A percentile compares a stretch with the other conserved stretches of the same genome.
Conservation (phyloP, 2,797 vertebrate species). For the Coregonus ussuriensis region DNA sequence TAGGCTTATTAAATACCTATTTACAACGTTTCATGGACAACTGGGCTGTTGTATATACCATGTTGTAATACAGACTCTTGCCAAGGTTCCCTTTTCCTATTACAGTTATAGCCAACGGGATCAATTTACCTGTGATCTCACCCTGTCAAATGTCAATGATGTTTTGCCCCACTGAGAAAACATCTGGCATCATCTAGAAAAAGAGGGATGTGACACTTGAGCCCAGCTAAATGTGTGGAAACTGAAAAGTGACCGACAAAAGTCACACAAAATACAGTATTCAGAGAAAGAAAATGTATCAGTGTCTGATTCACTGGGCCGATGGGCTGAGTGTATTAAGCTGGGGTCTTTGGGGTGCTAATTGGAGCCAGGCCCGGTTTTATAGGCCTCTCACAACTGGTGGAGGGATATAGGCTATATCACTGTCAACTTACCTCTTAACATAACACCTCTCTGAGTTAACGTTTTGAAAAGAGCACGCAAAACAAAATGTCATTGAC, state of each 20-base stretch:
- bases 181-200: not conserved
- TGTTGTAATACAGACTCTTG: not conserved
- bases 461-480: not conserved
- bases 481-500: not conserved
- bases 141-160: not conserved
- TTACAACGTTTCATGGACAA: no score
- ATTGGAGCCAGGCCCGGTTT: conserved; percentile 6
- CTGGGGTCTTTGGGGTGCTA: not conserved
- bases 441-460: not conserved
- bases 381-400: conserved; percentile 6
- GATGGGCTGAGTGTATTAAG: not conserved
- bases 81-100: not conserved
- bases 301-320: not conserved
- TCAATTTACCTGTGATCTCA: not conserved
- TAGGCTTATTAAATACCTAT: no score
- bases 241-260: no score
- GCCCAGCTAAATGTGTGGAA: no score
- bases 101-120: not conserved
- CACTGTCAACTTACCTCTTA: conserved; percentile 7
- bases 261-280: no score
- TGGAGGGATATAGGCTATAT: not conserved
- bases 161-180: not conserved
- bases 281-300: not conserved
- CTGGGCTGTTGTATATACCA: no score
- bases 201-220: no score